phyloP scores from a whole-genome alignment of 37 sponge, comb jelly and placozoan species.

The Beroe forskalii region DNA sequence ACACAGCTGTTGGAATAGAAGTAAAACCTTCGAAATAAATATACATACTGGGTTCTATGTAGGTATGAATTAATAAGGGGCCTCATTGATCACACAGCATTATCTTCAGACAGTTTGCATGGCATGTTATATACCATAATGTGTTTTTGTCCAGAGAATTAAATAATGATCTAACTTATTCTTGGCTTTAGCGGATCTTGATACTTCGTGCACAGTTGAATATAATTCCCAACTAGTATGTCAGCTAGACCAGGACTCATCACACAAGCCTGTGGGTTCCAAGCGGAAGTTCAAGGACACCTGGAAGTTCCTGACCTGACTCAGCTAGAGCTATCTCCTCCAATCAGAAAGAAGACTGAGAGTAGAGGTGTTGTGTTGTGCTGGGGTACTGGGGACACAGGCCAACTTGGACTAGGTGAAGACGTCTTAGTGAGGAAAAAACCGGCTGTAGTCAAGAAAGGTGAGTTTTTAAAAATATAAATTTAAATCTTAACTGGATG shows the following conservation, averaged over 20 bases:
- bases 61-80: too few relatives aligned
- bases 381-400: constrained; percentile 88
- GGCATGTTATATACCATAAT: not conserved
- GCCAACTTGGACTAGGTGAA: constrained; percentile 96
- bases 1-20: too few relatives aligned
- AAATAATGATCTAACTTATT: not conserved
- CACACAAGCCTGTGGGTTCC: not conserved
- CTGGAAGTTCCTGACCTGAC: constrained; percentile 22
- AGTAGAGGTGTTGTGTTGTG: constrained; percentile 68
- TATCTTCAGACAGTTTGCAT: too few relatives aligned
- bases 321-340: constrained; percentile 35
- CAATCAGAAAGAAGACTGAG: constrained; percentile 19
- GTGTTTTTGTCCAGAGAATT: not conserved
- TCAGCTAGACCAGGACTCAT: constrained; percentile 5
- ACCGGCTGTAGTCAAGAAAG: constrained; percentile 74
- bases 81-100: too few relatives aligned
- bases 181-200: not conserved
- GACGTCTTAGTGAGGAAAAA: constrained; percentile 80
- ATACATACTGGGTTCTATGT: too few relatives aligned
- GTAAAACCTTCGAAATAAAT: too few relatives aligned
- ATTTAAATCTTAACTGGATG: too few relatives aligned
- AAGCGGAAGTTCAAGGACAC: not conserved
- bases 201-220: not conserved
- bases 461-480: not conserved
- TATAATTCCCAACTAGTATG: not conserved